These are phyloP conservation scores for Drosophila ustulata DNA, from an alignment of 2,888 invertebrate genomes.

Conservation along the genomic window DNA sequence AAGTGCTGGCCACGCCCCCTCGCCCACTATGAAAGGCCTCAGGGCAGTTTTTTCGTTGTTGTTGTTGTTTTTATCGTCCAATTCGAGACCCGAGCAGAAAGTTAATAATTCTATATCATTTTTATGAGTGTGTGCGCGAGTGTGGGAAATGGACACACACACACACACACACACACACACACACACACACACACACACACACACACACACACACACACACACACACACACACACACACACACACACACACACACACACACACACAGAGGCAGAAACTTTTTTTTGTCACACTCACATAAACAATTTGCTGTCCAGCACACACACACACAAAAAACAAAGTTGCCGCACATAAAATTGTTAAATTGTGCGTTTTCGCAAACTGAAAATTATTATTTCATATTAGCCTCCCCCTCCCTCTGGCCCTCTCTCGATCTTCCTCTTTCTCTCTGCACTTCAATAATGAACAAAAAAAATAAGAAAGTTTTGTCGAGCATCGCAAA, in stretches of 20 bases:
- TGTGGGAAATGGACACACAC: slow-evolving; percentile 9
- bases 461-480: slow-evolving; percentile 2
- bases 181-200: slow-evolving; percentile 8
- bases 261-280: slow-evolving; percentile 14
- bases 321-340: slow-evolving; percentile 40
- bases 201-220: no score
- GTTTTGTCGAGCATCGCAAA: slow-evolving; percentile 27
- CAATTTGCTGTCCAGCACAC: slow-evolving; percentile 31
- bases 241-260: neutral
- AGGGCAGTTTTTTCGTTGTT: slow-evolving; percentile 12
- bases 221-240: neutral
- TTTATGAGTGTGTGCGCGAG: slow-evolving; percentile 41
- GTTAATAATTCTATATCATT: slow-evolving; percentile 75
- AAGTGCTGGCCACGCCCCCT: slow-evolving; percentile 3
- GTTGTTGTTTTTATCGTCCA: slow-evolving; percentile 39
- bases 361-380: slow-evolving; percentile 46
- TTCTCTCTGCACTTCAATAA: slow-evolving; percentile 6
- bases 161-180: slow-evolving; percentile 3
- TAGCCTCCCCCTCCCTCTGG: slow-evolving; percentile 10
- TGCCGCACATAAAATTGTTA: slow-evolving; percentile 48
- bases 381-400: slow-evolving; percentile 45
- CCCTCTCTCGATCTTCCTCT: no score
- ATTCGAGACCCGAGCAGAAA: slow-evolving; percentile 42
- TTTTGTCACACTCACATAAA: slow-evolving; percentile 52
- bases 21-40: slow-evolving; percentile 22